Conservation (phyloP, 1,140 invertebrate species). For the Tyrophagus putrescentiae region DNA sequence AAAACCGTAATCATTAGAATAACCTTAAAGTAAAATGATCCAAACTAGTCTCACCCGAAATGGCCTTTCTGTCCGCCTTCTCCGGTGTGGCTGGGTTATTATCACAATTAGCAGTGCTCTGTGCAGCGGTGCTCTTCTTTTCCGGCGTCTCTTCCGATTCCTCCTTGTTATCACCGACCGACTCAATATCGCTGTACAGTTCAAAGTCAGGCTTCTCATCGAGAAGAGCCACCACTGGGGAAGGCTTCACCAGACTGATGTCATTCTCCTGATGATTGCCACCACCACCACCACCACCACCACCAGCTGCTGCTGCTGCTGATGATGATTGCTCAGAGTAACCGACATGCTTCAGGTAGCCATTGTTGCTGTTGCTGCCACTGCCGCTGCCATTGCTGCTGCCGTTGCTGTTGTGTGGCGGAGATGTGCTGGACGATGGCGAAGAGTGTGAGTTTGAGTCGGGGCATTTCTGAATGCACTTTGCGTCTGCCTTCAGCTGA, state of each 20-base stretch:
- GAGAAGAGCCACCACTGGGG: not conserved
- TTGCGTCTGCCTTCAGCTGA: not conserved
- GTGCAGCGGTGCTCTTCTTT: slow-evolving; percentile 11
- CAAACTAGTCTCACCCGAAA: too few species aligned
- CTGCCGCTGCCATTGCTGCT: not conserved
- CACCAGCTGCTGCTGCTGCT: not conserved
- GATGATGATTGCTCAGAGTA: not conserved
- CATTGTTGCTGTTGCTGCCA: not conserved
- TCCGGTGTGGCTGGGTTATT: too few species aligned
- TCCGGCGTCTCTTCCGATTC: not conserved
- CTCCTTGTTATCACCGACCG: slow-evolving; percentile 23
- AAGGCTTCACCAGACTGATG: slow-evolving; percentile 19
- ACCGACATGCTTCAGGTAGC: not conserved
- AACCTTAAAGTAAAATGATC: too few species aligned
- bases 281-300: slow-evolving; percentile 16
- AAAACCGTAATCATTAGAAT: too few species aligned
- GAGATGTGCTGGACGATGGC: slow-evolving; percentile 6
- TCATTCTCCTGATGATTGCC: not conserved
- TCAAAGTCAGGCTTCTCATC: slow-evolving; percentile 32
- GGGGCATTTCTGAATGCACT: not conserved
- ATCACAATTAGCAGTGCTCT: slow-evolving; percentile 8
- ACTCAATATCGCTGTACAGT: slow-evolving; percentile 44
- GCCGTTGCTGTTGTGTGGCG: not conserved
- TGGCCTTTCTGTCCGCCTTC: too few species aligned
- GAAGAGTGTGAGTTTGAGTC: not conserved